Conservation (phyloP, 2,888 invertebrate genomes). For the Macrophya annulata region DNA sequence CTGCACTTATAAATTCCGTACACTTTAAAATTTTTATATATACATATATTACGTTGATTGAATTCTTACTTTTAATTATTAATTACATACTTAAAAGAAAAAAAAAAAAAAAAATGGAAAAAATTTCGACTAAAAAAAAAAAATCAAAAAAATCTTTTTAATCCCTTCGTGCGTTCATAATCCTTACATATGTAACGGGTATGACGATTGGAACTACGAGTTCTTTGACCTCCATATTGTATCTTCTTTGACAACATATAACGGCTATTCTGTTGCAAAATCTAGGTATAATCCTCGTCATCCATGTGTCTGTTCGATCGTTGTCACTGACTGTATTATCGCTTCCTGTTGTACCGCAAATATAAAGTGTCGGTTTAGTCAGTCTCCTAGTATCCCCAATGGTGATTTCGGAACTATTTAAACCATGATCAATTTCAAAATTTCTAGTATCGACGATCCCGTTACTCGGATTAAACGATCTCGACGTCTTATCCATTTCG, state of each 20-base stretch:
- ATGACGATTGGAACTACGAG: conserved; percentile 21
- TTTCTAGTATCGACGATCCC: neutral
- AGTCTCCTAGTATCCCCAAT: conserved; percentile 65
- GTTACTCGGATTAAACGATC: neutral
- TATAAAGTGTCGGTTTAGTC: conserved; percentile 68
- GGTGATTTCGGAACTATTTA: neutral
- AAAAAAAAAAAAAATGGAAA: no score
- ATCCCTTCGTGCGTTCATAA: neutral
- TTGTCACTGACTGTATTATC: conserved; percentile 58
- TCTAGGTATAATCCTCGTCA: neutral
- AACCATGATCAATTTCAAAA: neutral
- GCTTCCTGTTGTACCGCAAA: conserved; percentile 63
- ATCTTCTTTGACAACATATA: conserved; percentile 11
- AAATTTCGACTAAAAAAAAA: no score
- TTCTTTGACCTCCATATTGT: conserved; percentile 41
- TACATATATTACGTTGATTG: no score
- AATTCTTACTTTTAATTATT: no score
- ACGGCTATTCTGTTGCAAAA: conserved; percentile 6
- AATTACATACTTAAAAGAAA: neutral
- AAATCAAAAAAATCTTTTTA: neutral
- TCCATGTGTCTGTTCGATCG: conserved; percentile 28
- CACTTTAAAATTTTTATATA: no score
- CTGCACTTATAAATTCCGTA: no score
- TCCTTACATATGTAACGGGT: conserved; percentile 49
- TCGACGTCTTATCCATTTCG: neutral